Conservation (phyloP, 2,888 invertebrate genomes). For the Ptycholaimellus sp. region DNA sequence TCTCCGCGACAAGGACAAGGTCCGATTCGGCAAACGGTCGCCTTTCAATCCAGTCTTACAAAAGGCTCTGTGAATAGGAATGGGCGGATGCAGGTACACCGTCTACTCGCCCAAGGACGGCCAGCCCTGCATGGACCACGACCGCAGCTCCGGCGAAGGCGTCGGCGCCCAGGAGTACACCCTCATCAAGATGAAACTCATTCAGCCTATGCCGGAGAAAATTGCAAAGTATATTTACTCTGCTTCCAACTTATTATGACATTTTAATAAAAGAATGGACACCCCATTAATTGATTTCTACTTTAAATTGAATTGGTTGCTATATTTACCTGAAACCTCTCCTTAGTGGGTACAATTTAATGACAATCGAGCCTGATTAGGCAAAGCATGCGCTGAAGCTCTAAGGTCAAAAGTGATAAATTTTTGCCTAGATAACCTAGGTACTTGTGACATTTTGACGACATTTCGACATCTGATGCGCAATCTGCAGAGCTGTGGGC, state of each 20-base stretch:
- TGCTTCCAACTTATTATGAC: neutral
- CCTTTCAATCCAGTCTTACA: neutral
- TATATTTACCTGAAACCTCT: too few relatives aligned
- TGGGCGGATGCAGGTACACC: constrained; percentile 40
- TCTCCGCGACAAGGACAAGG: constrained; percentile 57
- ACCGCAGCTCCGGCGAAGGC: constrained; percentile 77
- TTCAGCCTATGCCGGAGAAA: constrained; percentile 44
- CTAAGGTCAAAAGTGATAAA: too few relatives aligned
- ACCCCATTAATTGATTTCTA: neutral
- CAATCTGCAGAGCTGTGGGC: too few relatives aligned
- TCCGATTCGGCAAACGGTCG: constrained; percentile 73
- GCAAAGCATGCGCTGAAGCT: too few relatives aligned
- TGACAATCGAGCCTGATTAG: too few relatives aligned
- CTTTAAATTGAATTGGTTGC: too few relatives aligned
- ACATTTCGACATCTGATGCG: too few relatives aligned
- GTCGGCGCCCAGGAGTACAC: constrained; percentile 96
- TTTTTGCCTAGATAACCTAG: too few relatives aligned
- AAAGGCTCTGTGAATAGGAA: neutral
- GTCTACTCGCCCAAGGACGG: constrained; percentile 83
- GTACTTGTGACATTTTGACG: too few relatives aligned
- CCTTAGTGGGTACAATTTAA: too few relatives aligned
- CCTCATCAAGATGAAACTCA: constrained; percentile 65
- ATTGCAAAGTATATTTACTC: constrained; percentile 25
- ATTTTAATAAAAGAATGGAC: neutral
- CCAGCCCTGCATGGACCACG: constrained; percentile 99